Base-by-base conservation (phyloP, 2,797 vertebrate species). In the Diglossa cyanea region DNA sequence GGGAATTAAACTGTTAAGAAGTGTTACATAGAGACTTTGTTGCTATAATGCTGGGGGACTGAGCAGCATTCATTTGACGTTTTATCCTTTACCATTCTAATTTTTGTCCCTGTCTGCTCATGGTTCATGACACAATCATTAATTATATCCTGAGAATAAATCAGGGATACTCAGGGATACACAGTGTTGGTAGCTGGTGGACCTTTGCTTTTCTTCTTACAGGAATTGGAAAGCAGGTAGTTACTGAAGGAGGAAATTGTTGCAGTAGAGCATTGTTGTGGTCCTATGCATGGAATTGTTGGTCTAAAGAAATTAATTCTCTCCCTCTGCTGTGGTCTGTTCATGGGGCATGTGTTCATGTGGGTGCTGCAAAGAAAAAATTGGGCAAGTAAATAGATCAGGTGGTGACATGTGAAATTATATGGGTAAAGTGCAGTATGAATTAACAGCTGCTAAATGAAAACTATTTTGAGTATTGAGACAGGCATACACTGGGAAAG, bases 1-100 rank as follows among this genome's bases (percentile, higher is more conserved):
- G 48, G 53, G 65, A 92, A 89, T 95, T 92, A 87, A 85, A 79
- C 37, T 81, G 35, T 74, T 94, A 72, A 85, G 77, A 92, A 90
- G 13, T 51, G 79, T 75, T 86, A 55, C 51, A 82, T 2, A 53
- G 55, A 87, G 44, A 54, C 42, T 71, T 85, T 50, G 33, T 76
- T 39, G 14, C 11, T 81, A 3, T 94, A 73, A 89, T 93, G 48
- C 65, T 87, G 67, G 33, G 63, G 71, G 67, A 73, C 80, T 67
- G 60, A 71, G 53, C 42, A 87, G 14, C 7, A 48, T 87, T 70
- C 0, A 0, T 90, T 85, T 85, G 30, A 65, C 8, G 2, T 94
- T 94, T 92, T 90, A 72, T 91, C 60, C 18, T 77, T 35, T 65
- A 1, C 40, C 42, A 67, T 85, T 26, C 57, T 57, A 33, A 50